Evolutionary conservation across 2,113 vertebrate species (phyloP), one percentile per base, ranked within the genome.

Genomic region (Sapajus apella): DNA sequence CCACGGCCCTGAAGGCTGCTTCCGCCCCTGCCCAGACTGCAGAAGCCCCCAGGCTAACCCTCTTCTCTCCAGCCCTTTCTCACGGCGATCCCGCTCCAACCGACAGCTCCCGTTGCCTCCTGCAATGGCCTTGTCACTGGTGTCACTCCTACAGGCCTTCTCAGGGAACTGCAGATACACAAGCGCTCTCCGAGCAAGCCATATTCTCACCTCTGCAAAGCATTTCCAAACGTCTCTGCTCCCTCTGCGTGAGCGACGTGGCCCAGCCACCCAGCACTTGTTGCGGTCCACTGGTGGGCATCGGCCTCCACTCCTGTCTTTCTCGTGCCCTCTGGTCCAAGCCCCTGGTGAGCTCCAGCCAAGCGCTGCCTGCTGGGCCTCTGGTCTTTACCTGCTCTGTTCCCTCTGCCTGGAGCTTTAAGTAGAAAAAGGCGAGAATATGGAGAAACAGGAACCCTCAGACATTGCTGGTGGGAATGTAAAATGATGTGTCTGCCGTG

Each of bases 171-270:
- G 18, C 70, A 23, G n/a, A 23, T 6, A 40, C 61, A 32, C 61
- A 64, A 6, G 27, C 27, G 5, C 27, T 32, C 61, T 64, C 61
- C 27, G 12, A 40, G 37, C 68, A 72, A 10, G 70, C 70, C 9
- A 5, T 11, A 6, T 64, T 32, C 37, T 64, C 5, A 30, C 27
- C 40, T 64, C 40, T 64, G 82, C 82, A 84, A 45, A 32, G 40
- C 37, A 17, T 13, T 18, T 55, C 43, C n/a, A 50, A 43, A 11
- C 8, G 37, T 50, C 72, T 68, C 40, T 25, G 2, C 27, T 17
- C 52, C 58, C 72, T 35, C 9, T 6, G 12, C 27, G 0, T 64
- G 30, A 30, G 8, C 18, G 4, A 18, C 35, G 2, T 2, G 5
- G n/a, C n/a, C 68, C n/a, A 11, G 8, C 72, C 82, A 43, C 10